Base-by-base conservation (phyloP, 2,797 vertebrate genomes). In the Micropoecilia bifurca region DNA sequence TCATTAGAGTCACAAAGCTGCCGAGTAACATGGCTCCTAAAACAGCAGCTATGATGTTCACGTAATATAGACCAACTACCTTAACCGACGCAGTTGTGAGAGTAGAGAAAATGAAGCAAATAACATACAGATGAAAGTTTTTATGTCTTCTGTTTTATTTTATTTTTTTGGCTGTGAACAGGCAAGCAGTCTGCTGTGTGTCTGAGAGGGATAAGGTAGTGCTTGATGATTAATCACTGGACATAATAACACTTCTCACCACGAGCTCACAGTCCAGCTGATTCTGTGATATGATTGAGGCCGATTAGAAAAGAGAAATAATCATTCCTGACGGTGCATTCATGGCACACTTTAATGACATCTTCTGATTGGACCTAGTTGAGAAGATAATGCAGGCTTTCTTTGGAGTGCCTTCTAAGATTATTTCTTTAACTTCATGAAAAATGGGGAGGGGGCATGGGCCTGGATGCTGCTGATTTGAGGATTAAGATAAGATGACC, bases 401-500 rank as follows among this genome's bases (percentile, higher is more conserved):
- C 91, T 93, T 91, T 88, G 93, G 92, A 95, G 94, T 94, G 91
- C 92, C 93, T 89, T 90, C 85, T 41, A 59, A 92, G 94, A 95
- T 96, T 95, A 95, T 94, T 94, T 93, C 89, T 94, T 94, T 89
- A 95, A 95, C 93, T 95, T 95, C 88, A 92, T 94, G 89, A 94
- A 95, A 94, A 89, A 89, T 87, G 66, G 91, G 68, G 68, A 28
- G 68, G 68, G 68, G 90, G 88, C 87, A 88, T 71, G 8, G 85
- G 91, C 89, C 94, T 96, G 96, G 88, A 90, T 87, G 90, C 90
- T 83, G 91, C 87, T 92, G 95, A 96, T 96, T 96, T 95, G 91
- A 94, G 95, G 95, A 96, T 96, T 96, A 96, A 95, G 94, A 94
- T 95, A 95, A 96, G 77, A 83, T 95, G 93, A 95, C 95, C 95